These are phyloP conservation scores for Drosophila neonasuta DNA, from an alignment of 2,888 invertebrate species.

Conservation along the genomic window DNA sequence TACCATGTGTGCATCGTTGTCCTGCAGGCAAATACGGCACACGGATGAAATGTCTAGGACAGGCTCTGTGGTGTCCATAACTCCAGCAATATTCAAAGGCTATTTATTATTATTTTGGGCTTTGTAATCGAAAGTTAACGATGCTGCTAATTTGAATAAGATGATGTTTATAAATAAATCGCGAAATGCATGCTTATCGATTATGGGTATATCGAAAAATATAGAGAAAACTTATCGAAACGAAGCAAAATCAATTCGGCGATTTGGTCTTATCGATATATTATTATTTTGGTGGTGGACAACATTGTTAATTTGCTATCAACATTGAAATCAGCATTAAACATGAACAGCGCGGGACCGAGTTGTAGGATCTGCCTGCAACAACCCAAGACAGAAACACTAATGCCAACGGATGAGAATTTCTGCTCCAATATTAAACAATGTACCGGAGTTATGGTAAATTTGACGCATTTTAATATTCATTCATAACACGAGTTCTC, in stretches of 20 bases:
- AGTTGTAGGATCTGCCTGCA: slow-evolving; percentile 74
- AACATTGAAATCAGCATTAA: slow-evolving; percentile 7
- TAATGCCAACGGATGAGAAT: slow-evolving; percentile 38
- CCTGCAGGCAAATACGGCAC: slow-evolving; percentile 78
- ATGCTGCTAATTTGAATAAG: slow-evolving; percentile 39
- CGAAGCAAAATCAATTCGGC: neutral
- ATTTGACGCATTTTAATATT: neutral
- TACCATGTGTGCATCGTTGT: slow-evolving; percentile 69
- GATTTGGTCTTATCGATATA: slow-evolving; percentile 7
- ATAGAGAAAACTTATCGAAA: neutral
- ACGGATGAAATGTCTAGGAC: slow-evolving; percentile 61
- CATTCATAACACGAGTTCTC: neutral
- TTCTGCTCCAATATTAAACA: slow-evolving; percentile 58
- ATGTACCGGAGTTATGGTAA: slow-evolving; percentile 72
- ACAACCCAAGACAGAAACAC: slow-evolving; percentile 52
- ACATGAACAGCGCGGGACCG: slow-evolving; percentile 35
- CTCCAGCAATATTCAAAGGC: neutral
- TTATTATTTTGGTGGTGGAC: neutral
- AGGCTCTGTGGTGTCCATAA: slow-evolving; percentile 45
- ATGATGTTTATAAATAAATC: slow-evolving; percentile 17
- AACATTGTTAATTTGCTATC: slow-evolving; percentile 5
- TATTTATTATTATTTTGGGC: neutral
- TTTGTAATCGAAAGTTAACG: neutral
- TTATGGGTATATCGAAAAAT: slow-evolving; percentile 23
- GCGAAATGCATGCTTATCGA: slow-evolving; percentile 8